phyloP scores from a whole-genome alignment of 2,113 vertebrate genomes.

The Tragelaphus scriptus region DNA sequence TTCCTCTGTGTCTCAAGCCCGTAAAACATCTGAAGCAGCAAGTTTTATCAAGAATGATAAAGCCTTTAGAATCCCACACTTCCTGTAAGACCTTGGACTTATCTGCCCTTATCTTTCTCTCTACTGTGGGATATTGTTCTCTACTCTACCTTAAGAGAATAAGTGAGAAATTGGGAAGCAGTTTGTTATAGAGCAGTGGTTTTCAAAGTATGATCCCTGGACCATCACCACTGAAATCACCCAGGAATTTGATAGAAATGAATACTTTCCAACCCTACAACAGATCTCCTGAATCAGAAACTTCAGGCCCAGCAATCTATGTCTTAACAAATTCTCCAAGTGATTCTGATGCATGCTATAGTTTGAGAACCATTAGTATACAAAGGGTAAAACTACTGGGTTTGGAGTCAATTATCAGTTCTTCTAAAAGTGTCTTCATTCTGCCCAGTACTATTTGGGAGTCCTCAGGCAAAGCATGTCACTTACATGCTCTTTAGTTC shows the following conservation, averaged over 20 bases:
- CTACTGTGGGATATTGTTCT: not conserved
- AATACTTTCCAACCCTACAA: not conserved
- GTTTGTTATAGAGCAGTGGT: not conserved
- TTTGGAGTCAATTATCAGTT: not conserved
- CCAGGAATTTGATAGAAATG: not conserved
- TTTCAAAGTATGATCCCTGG: not conserved
- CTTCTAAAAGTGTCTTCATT: not conserved
- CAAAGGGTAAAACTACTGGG: not conserved
- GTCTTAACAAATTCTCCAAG: not conserved
- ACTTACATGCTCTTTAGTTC: not conserved
- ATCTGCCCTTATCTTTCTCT: not conserved
- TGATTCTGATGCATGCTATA: not conserved
- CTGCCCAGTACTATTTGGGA: not conserved
- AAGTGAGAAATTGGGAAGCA: not conserved
- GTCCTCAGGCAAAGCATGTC: not conserved
- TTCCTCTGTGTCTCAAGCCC: not conserved
- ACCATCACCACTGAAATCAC: not conserved
- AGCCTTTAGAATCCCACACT: not conserved
- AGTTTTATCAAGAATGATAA: not conserved
- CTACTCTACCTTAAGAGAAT: not conserved
- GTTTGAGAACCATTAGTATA: not conserved
- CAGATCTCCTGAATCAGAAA: not conserved
- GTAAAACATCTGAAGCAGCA: not conserved
- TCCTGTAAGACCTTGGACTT: not conserved
- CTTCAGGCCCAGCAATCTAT: not conserved